phyloP scores from a whole-genome alignment of 2,888 invertebrate species.

The Limenitis camilla region DNA sequence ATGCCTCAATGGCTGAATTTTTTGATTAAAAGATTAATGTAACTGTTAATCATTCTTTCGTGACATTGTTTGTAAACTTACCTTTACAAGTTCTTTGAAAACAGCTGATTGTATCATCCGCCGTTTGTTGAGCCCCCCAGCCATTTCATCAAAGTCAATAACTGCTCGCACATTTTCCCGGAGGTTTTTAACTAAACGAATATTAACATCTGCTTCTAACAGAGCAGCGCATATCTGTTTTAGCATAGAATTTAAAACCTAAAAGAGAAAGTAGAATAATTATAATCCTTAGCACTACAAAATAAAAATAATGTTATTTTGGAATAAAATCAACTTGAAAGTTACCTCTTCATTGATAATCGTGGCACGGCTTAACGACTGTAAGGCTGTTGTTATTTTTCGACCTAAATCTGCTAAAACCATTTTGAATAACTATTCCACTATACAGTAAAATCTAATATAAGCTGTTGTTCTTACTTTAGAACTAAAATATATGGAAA shows the following conservation, averaged over 20 bases:
- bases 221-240: slow-evolving; percentile 98
- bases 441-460: slow-evolving; percentile 8
- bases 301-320: not conserved
- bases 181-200: slow-evolving; percentile 93
- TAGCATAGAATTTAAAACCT: slow-evolving; percentile 99
- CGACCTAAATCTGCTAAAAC: slow-evolving; percentile 99
- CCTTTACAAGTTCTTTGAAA: slow-evolving; percentile 97
- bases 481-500: slow-evolving; percentile 10
- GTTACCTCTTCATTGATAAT: slow-evolving; percentile 97
- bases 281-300: not conserved
- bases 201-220: slow-evolving; percentile 98
- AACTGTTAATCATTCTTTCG: too few species aligned
- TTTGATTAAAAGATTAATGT: too few species aligned
- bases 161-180: slow-evolving; percentile 97
- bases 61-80: slow-evolving; percentile 40
- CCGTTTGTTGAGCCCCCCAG: slow-evolving; percentile 97
- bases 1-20: too few species aligned
- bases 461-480: slow-evolving; percentile 14
- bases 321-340: slow-evolving; percentile 17
- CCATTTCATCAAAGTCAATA: slow-evolving; percentile 99
- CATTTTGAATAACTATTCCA: slow-evolving; percentile 78
- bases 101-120: slow-evolving; percentile 99
- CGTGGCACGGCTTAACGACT: slow-evolving; percentile 97
- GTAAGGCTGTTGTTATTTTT: slow-evolving; percentile 98
- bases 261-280: slow-evolving; percentile 25